Conservation (phyloP, 2,797 vertebrate genomes). For the Rhinatrema bivittatum region DNA sequence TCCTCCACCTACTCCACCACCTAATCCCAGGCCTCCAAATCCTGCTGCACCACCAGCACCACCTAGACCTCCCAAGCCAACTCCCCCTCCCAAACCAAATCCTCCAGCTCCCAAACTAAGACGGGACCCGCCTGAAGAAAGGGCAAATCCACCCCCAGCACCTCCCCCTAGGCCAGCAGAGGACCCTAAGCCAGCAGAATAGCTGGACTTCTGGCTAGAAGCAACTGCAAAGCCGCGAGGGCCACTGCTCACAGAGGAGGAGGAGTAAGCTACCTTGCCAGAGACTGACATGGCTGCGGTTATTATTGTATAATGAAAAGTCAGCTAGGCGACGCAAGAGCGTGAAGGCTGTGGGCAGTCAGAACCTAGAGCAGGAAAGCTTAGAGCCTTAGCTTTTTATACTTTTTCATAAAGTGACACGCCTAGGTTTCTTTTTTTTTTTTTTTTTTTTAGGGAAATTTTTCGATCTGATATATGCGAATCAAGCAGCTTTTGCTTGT, state of each 20-base stretch:
- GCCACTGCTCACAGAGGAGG: neutral
- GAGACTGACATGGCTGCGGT: conserved; percentile 8
- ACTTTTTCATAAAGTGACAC: neutral
- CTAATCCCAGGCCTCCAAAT: conserved; percentile 12
- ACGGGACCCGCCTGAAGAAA: neutral
- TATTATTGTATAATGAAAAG: neutral
- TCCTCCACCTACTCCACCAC: conserved; percentile 5
- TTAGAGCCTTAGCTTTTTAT: neutral
- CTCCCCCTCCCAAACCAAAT: conserved; percentile 2
- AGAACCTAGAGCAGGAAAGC: neutral
- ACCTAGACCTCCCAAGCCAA: neutral
- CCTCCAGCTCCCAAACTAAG: neutral
- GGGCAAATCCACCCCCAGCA: neutral
- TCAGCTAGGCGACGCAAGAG: neutral
- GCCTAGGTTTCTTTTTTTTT: neutral
- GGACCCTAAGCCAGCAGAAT: neutral
- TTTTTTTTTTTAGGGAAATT: too few relatives aligned
- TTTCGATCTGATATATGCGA: too few relatives aligned
- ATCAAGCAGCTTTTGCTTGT: too few relatives aligned
- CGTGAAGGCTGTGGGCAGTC: neutral
- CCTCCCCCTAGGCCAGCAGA: neutral
- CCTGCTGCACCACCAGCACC: conserved; percentile 10
- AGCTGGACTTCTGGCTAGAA: conserved; percentile 8
- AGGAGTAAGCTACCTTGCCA: too few relatives aligned
- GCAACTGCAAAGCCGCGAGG: too few relatives aligned